Evolutionary conservation across 2,797 vertebrate genomes (phyloP), one percentile per base, ranked within the genome.

Genomic region (Tokudaia tokunoshimensis): DNA sequence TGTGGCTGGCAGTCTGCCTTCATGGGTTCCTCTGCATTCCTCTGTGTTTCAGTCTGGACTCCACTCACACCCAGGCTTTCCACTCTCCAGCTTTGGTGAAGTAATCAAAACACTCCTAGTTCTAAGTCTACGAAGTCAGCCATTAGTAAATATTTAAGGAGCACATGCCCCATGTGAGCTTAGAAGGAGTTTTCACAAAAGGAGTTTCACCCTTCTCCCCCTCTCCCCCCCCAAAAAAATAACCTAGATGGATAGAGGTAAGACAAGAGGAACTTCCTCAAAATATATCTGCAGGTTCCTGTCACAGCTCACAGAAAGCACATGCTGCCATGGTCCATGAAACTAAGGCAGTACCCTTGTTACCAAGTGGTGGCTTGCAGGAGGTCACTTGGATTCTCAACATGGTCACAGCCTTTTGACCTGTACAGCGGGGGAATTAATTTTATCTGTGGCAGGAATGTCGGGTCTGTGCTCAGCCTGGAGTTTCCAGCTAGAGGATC

Each of bases 311-410:
- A 19, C 3, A 17, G 50, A 78, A 80, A 44, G 26, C 24, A 8
- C 29, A 55, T 34, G 22, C 34, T 34, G 3, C 57, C 82, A 52
- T 15, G 5, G n/a, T 3, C 11, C 37, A 26, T 59, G 55, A 29
- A 22, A 1, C 78, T 3, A 75, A 92, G 15, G 29, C 0, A 0
- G 26, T 1, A 2, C 29, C 26, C 83, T 91, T 6, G n/a, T 41
- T 0, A 1, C 52, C 31, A 47, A 91, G 50, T 0, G 0, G 1
- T 0, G 22, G 41, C 24, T 22, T 29, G 26, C 20, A 31, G 26
- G 55, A n/a, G 24, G 12, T 47, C 65, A 10, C 80, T 4, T 6
- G n/a, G 5, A 61, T 12, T 78, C 82, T 63, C 44, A 17, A 29
- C 31, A 8, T 9, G 31, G 81, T 67, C 61, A 61, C 67, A 72